These are phyloP conservation scores for Melangyna quadrimaculata DNA, from an alignment of 2,888 invertebrate genomes.

Conservation along the genomic window DNA sequence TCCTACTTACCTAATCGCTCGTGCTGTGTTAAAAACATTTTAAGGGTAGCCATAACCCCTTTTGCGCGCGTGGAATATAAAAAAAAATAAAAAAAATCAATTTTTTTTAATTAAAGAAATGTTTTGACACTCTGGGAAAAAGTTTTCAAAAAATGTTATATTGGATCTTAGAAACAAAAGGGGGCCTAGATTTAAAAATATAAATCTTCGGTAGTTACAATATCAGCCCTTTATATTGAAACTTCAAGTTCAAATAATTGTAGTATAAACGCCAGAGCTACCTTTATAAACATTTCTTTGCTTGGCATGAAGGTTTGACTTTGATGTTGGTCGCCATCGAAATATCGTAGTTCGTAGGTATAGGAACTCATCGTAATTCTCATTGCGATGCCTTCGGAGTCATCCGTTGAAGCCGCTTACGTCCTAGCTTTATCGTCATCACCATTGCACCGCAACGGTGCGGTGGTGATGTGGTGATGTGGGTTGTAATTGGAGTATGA, in stretches of 20 bases:
- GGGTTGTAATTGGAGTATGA: slow-evolving; percentile 69
- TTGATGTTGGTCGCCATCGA: not conserved
- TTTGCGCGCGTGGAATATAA: too few relatives aligned
- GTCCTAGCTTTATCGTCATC: not conserved
- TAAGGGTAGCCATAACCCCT: too few relatives aligned
- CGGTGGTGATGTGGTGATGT: too few relatives aligned
- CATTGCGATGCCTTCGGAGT: not conserved
- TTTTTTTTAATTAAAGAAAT: too few relatives aligned
- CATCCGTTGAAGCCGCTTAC: not conserved
- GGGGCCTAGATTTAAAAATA: too few relatives aligned
- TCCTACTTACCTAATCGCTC: too few relatives aligned
- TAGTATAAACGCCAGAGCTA: not conserved
- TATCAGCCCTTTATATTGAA: not conserved
- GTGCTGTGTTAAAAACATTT: too few relatives aligned
- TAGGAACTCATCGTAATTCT: slow-evolving; percentile 38
- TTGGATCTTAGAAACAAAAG: too few relatives aligned
- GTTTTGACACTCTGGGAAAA: too few relatives aligned
- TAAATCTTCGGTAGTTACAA: not conserved
- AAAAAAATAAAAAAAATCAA: too few relatives aligned
- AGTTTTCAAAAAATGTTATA: too few relatives aligned
- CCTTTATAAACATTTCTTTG: not conserved
- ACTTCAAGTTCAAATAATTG: not conserved
- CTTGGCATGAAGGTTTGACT: not conserved
- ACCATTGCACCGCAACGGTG: not conserved
- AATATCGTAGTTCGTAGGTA: slow-evolving; percentile 38